Evolutionary conservation across 2,888 invertebrate species (phyloP), one percentile per base, ranked within the genome.

Genomic region (Chaitophorus viminalis): DNA sequence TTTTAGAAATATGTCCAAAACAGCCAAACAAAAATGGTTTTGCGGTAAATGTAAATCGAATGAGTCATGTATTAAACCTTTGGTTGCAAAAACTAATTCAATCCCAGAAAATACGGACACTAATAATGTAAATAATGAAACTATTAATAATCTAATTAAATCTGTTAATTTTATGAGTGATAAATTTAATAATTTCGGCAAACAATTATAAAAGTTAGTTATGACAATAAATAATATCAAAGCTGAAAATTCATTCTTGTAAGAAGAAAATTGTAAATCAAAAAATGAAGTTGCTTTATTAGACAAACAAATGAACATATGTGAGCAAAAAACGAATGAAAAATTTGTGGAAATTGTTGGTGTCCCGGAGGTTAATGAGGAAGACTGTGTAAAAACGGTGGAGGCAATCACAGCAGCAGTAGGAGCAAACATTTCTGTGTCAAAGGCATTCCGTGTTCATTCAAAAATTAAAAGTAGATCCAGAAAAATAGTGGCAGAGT

Each of bases 321-420:
- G 65, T 65, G 68, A 81, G 36, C 68, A 81, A 65, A 81, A 68
- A 36, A n/a, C 65, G 11, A 25, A 68, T 68, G 79, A 68, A 65
- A 65, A 65, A 17, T 65, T 25, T n/a, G 79, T 81, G 5, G 79
- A 68, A 81, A 81, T 81, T 65, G 36, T 65, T 1, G 36, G n/a
- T 36, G 54, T 79, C 8, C 60, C 79, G 31, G 65, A 79, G 36
- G 21, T 33, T 21, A 36, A 65, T 9, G 31, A 78, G 0, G 60
- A 78, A 78, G 25, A 79, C 25, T 79, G 79, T 60, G 8, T 36
- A 60, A 60, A 79, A 65, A 60, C 60, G 9, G 11, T 79, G 9
- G 14, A 79, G 29, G 25, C 31, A 79, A 65, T 79, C n/a, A 65
- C 79, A 11, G 33, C 33, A 36, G 33, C 33, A 33, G 72, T 33